Evolutionary conservation across 2,797 vertebrate species (phyloP).

Genomic region (Anolis apletophallus): DNA sequence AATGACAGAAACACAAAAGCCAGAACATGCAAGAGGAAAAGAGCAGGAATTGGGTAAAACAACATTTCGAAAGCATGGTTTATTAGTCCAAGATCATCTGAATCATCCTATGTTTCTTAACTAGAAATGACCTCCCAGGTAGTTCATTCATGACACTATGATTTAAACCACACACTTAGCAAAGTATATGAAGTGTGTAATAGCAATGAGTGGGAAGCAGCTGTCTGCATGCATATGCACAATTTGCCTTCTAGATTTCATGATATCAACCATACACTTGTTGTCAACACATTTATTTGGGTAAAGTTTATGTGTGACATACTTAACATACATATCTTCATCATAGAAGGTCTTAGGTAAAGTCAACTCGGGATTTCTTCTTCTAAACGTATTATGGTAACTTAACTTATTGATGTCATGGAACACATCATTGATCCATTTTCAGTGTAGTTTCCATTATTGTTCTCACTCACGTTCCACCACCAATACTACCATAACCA

Average conservation of each 20-base stretch:
- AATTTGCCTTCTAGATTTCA: neutral
- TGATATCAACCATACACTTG: neutral
- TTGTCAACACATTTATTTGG: constrained; percentile 41
- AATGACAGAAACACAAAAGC: neutral
- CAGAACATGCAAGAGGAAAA: neutral
- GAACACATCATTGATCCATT: neutral
- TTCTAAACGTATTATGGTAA: neutral
- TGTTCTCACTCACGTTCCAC: neutral
- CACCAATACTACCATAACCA: too few species aligned
- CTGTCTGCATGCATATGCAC: constrained; percentile 35
- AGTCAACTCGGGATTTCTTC: neutral
- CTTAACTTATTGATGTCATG: neutral
- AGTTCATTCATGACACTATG: neutral
- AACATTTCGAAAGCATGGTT: neutral
- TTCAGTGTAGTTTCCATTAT: neutral
- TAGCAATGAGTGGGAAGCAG: constrained; percentile 20
- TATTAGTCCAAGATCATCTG: neutral
- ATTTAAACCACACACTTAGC: constrained; percentile 13
- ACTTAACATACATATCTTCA: neutral
- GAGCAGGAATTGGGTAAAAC: neutral
- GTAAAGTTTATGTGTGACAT: neutral
- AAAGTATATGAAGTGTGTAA: neutral
- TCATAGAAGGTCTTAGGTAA: neutral
- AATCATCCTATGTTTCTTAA: neutral
- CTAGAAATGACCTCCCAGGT: constrained; percentile 9